Base-by-base conservation (phyloP, 1,140 invertebrate species). In the Phortica variegata region DNA sequence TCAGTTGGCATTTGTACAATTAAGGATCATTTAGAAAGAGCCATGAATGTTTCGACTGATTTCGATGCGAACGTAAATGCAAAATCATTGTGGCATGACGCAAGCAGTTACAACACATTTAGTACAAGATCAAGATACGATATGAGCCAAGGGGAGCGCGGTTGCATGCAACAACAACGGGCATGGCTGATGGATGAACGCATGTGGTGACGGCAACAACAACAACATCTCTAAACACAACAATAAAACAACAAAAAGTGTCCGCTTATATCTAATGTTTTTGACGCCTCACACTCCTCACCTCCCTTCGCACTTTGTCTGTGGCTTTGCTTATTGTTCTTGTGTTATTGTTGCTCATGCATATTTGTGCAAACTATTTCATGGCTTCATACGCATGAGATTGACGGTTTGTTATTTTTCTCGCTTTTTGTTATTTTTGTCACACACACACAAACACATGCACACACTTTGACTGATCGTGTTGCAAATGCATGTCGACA, bases 311-410 rank as follows among this genome's bases (percentile, higher is more conserved):
- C n/a, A n/a, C n/a, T n/a, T n/a, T n/a, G n/a, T n/a, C n/a, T n/a
- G n/a, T n/a, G n/a, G n/a, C n/a, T n/a, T n/a, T n/a, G n/a, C n/a
- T n/a, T n/a, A n/a, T n/a, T n/a, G n/a, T n/a, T n/a, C n/a, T n/a
- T n/a, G n/a, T n/a, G n/a, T n/a, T n/a, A n/a, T n/a, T n/a, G n/a
- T n/a, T 26, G 36, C 43, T 52, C n/a, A n/a, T n/a, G n/a, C n/a
- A n/a, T n/a, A n/a, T n/a, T n/a, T 26, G 5, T 6, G 23, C 23
- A 26, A 12, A 26, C 20, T 16, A 17, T 62, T 69, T 71, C 66
- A 71, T 71, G 66, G 66, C 59, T 70, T 71, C 54, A 51, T 71
- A 71, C 66, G 61, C 66, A 71, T 58, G 61, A 71, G 66, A 71
- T 70, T 71, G 66, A 71, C 61, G 63, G 61, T 62, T 37, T 45